phyloP scores from a whole-genome alignment of 2,888 invertebrate genomes.

The Orthosia cruda region DNA sequence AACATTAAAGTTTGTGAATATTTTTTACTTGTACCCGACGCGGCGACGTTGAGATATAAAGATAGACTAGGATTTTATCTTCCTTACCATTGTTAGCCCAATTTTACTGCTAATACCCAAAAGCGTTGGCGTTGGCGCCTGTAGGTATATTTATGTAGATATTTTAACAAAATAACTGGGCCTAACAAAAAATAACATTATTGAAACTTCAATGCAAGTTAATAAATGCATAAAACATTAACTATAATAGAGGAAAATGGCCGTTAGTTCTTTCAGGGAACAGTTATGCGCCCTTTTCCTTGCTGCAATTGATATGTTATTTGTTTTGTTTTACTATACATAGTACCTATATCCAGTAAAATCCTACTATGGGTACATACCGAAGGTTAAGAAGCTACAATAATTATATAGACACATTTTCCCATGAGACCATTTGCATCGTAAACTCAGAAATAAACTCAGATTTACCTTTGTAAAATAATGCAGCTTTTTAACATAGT shows the following conservation, averaged over 20 bases:
- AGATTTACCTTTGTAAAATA: not conserved
- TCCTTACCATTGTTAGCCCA: not conserved
- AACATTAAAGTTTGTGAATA: not conserved
- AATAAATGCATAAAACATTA: too few species aligned
- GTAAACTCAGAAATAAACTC: not conserved
- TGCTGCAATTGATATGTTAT: too few species aligned
- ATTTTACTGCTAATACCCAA: conserved; percentile 6
- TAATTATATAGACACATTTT: too few species aligned
- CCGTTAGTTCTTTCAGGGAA: too few species aligned
- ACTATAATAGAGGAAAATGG: not conserved
- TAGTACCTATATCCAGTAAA: not conserved
- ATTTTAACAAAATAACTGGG: not conserved
- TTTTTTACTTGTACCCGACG: not conserved
- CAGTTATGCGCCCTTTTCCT: too few species aligned
- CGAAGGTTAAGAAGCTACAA: not conserved
- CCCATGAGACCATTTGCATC: not conserved
- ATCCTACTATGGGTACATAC: too few species aligned
- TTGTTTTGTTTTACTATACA: not conserved
- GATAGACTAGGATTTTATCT: not conserved
- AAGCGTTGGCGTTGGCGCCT: not conserved
- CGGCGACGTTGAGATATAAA: too few species aligned
- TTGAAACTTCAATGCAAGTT: too few species aligned
- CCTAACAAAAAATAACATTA: not conserved
- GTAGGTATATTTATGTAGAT: not conserved
- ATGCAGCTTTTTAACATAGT: too few species aligned